These are phyloP conservation scores for Diaperis boleti DNA, from an alignment of 2,888 invertebrate genomes.

Conservation along the genomic window DNA sequence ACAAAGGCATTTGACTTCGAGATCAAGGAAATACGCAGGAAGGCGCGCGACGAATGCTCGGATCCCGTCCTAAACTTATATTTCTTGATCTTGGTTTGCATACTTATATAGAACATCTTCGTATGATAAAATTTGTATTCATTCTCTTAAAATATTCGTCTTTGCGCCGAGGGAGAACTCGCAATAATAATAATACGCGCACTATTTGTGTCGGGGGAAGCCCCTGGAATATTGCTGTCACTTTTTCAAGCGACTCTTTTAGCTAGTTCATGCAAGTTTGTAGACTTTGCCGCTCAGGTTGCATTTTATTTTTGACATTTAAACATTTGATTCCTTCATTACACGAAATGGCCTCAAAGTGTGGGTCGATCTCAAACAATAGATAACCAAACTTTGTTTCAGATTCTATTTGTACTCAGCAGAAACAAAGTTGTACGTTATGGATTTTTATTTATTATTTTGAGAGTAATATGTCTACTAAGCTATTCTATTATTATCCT, in stretches of 20 bases:
- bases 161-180: slow-evolving; percentile 14
- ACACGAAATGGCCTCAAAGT: too few relatives aligned
- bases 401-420: too few relatives aligned
- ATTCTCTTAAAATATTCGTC: slow-evolving; percentile 32
- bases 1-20: slow-evolving; percentile 3
- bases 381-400: too few relatives aligned
- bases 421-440: too few relatives aligned
- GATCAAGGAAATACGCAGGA: slow-evolving; percentile 11
- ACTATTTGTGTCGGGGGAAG: slow-evolving; percentile 3
- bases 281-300: too few relatives aligned
- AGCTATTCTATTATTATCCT: too few relatives aligned
- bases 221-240: neutral
- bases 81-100: slow-evolving; percentile 39
- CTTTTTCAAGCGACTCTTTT: neutral
- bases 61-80: slow-evolving; percentile 19
- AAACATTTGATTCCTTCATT: too few relatives aligned
- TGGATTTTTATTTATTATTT: too few relatives aligned
- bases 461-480: too few relatives aligned
- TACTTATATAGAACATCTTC: slow-evolving; percentile 31
- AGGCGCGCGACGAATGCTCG: slow-evolving; percentile 26
- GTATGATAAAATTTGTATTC: slow-evolving; percentile 36
- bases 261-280: neutral
- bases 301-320: too few relatives aligned
- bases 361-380: too few relatives aligned
- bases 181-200: slow-evolving; percentile 8